A percentile compares a stretch with the other conserved stretches of the same genome.
phyloP scores from a whole-genome alignment of 2,113 vertebrate genomes.

The Myotis yumanensis region DNA sequence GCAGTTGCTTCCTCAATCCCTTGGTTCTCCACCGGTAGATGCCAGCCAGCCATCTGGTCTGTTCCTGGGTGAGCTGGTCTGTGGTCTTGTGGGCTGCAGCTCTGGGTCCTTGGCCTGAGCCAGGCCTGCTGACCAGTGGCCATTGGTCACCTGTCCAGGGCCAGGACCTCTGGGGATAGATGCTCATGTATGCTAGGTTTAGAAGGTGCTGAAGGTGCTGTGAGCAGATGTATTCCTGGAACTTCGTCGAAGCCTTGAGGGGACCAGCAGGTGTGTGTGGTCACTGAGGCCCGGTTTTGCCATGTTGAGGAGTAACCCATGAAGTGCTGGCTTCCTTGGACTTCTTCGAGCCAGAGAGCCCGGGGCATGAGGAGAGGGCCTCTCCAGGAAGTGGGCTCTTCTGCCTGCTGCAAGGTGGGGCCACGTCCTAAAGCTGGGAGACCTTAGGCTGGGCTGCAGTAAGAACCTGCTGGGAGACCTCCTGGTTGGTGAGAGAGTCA shows the following conservation, averaged over 20 bases:
- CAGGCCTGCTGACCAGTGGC: background rate
- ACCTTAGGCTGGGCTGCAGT: background rate
- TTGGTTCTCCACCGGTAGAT: background rate
- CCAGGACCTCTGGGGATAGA: background rate
- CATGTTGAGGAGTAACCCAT: no score
- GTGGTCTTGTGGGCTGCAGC: background rate
- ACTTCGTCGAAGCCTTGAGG: background rate
- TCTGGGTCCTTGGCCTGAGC: background rate
- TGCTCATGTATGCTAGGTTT: background rate
- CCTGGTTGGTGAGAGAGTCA: background rate
- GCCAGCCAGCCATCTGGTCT: accelerated
- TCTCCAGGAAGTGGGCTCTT: background rate
- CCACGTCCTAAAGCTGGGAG: background rate
- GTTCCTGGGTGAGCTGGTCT: background rate
- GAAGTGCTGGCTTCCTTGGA: background rate
- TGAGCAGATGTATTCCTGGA: background rate
- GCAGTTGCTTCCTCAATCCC: background rate
- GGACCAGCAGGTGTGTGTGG: background rate
- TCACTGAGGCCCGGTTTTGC: background rate
- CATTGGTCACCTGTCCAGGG: background rate
- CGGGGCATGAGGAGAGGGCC: background rate
- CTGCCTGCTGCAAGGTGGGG: background rate
- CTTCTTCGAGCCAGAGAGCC: background rate
- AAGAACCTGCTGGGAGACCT: background rate
- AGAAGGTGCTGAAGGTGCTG: background rate